Percentiles rank a stretch among this genome's conserved stretches.
These are phyloP conservation scores for Elephas maximus DNA, from an alignment of 2,113 vertebrate genomes.

Conservation along the genomic window DNA sequence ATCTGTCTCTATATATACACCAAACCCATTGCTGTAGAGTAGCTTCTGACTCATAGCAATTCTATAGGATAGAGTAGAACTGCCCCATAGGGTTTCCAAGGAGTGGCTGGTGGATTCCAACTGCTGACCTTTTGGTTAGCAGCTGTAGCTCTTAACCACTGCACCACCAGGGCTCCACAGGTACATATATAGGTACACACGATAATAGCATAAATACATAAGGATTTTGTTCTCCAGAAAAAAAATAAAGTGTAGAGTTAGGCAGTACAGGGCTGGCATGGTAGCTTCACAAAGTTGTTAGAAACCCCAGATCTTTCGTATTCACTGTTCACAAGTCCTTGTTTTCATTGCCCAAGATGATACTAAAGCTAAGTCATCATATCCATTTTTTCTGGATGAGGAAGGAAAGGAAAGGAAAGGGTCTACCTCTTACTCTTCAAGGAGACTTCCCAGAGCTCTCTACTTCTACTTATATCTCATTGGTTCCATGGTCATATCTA, in stretches of 20 bases:
- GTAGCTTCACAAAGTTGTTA: conserved; percentile 3
- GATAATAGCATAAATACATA: background rate
- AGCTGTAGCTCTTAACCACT: too few relatives aligned
- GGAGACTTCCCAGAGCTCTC: background rate
- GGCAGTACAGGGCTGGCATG: background rate
- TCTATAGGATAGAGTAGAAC: too few relatives aligned
- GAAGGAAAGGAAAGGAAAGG: background rate
- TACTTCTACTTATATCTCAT: background rate
- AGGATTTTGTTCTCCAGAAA: background rate
- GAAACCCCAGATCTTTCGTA: background rate
- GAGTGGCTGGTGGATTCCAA: too few relatives aligned
- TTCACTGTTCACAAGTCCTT: background rate
- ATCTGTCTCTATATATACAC: background rate
- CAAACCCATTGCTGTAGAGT: too few relatives aligned
- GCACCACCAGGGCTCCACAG: too few relatives aligned
- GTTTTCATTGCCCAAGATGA: background rate
- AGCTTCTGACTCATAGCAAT: too few relatives aligned
- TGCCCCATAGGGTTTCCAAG: too few relatives aligned
- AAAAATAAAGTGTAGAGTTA: background rate
- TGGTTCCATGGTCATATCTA: background rate
- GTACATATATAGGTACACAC: background rate
- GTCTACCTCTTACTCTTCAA: background rate
- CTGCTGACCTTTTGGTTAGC: too few relatives aligned
- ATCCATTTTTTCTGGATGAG: background rate
- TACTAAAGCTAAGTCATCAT: background rate